Evolutionary conservation across 2,888 invertebrate genomes (phyloP), one percentile per base, ranked within the genome.

Genomic region (Selenia dentaria): DNA sequence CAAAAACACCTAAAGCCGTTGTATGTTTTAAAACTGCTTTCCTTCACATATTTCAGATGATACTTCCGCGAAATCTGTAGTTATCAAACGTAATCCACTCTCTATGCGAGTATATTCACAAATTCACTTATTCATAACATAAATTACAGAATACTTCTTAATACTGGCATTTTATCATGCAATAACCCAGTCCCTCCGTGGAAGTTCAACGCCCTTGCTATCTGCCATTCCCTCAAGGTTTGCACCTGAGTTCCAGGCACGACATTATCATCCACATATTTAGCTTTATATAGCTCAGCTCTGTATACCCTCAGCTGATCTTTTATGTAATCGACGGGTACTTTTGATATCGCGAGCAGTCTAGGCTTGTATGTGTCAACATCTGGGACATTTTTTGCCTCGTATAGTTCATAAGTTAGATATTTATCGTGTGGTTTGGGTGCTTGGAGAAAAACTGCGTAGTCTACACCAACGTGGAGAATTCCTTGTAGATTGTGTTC

Each of bases 191-290:
- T 39, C 8, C 62, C 59, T 2, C 58, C 49, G 0, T 61, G 42
- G 2, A 58, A 53, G 24, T 51, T 58, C 29, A 87, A 54, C 0
- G 80, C 79, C 34, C 62, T 70, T 2, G 75, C 70, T 52, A 89
- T 80, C 56, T 88, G 89, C 89, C 89, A 88, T 57, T 89, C 89
- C 28, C 83, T 71, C 24, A 88, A 38, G 0, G 82, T 84, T 42
- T 68, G 72, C n/a, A 86, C 77, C 51, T 70, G 65, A 1, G 80
- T 83, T 1, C 89, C 89, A 0, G 89, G 89, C 0, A 89, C 65
- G 0, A 72, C 55, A 34, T 77, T 74, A 2, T 69, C 58, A 42
- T 85, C 70, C 0, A 74, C 59, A 55, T 84, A 83, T 46, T 83
- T 88, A 0, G 84, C 71, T 27, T 61, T 71, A 38, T 79, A 77